Percentiles rank a stretch among this genome's conserved stretches.
Conservation (phyloP, 2,888 invertebrate genomes). For the Sarcophaga variegata region DNA sequence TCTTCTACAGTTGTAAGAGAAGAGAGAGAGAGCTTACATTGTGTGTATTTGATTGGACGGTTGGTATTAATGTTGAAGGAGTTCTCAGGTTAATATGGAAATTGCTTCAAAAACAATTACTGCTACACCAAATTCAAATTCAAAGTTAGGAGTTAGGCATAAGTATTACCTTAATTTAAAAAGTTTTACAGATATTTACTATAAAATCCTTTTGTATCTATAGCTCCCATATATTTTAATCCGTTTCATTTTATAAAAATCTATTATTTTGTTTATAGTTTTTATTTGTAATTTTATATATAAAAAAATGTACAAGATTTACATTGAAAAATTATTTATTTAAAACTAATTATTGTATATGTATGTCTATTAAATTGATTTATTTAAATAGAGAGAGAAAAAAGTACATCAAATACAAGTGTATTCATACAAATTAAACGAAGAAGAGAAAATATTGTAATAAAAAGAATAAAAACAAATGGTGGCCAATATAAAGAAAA, state of each 20-base stretch:
- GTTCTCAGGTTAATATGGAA: neutral
- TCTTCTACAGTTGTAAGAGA: neutral
- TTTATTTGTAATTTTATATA: constrained; percentile 63
- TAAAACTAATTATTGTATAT: constrained; percentile 18
- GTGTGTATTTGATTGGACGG: neutral
- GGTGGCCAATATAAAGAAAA: too few species aligned
- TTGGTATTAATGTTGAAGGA: neutral
- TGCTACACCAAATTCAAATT: constrained; percentile 10
- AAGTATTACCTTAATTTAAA: neutral
- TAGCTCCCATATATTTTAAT: neutral
- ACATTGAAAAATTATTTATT: constrained; percentile 40
- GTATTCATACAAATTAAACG: neutral
- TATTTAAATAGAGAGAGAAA: neutral
- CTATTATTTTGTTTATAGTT: constrained; percentile 40
- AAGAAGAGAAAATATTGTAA: neutral
- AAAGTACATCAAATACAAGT: neutral
- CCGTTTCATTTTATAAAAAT: constrained; percentile 40
- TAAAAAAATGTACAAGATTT: constrained; percentile 54
- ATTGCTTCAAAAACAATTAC: neutral
- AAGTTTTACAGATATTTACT: neutral
- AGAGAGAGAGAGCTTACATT: constrained; percentile 36
- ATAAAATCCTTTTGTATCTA: neutral
- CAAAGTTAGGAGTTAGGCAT: neutral
- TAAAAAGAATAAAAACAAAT: neutral
- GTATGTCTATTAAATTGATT: neutral